Conservation (phyloP, 2,888 invertebrate species). For the Perizoma affinitatum region DNA sequence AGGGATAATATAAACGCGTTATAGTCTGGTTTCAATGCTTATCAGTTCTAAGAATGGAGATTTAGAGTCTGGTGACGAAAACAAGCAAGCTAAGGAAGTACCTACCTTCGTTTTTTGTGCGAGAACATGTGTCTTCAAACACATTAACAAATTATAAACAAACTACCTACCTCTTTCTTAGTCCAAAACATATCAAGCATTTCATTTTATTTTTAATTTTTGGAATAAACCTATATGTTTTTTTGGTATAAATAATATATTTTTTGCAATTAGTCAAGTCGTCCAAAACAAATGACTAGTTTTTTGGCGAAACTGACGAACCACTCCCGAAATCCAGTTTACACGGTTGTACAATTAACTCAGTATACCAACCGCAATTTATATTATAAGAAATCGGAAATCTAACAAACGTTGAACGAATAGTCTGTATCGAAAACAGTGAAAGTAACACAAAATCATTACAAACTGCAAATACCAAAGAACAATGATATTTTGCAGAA, state of each 20-base stretch:
- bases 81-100: slow-evolving; percentile 50
- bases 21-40: slow-evolving; percentile 51
- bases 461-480: slow-evolving; percentile 26
- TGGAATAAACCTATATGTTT: too few species aligned
- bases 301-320: too few species aligned
- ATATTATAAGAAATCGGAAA: slow-evolving; percentile 16
- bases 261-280: too few species aligned
- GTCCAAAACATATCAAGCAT: too few species aligned
- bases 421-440: slow-evolving; percentile 32
- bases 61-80: slow-evolving; percentile 54
- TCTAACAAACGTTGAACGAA: slow-evolving; percentile 3
- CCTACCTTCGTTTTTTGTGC: slow-evolving; percentile 33
- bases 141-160: too few species aligned
- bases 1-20: slow-evolving; percentile 57
- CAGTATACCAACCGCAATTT: background rate
- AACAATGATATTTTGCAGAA: slow-evolving; percentile 61
- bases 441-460: slow-evolving; percentile 52
- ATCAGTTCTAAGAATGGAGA: slow-evolving; percentile 63
- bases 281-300: too few species aligned
- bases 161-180: too few species aligned
- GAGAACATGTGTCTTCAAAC: slow-evolving; percentile 6
- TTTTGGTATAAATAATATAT: too few species aligned
- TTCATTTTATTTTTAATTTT: too few species aligned
- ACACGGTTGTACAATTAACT: background rate
- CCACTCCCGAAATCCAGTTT: slow-evolving; percentile 30